phyloP scores from a whole-genome alignment of 30 jellyfish, hydroid and myxozoan genomes.

The Aurelia aurita complex sp. Pacific region DNA sequence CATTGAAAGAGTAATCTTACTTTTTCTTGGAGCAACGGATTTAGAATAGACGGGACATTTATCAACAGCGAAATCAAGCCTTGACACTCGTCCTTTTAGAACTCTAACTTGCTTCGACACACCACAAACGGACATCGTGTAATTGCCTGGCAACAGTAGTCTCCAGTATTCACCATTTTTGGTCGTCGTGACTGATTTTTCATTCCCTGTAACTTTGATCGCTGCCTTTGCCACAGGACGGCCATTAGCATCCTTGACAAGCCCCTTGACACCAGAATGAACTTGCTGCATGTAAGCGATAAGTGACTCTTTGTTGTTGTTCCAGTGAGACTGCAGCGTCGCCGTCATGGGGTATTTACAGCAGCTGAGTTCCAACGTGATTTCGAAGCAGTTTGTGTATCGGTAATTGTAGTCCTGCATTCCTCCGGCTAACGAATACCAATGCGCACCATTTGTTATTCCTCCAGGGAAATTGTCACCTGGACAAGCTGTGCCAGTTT shows the following conservation, averaged over 20 bases:
- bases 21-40: too few relatives aligned
- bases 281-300: conserved; percentile 74
- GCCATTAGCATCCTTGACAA: conserved; percentile 29
- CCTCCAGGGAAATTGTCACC: conserved; percentile 85
- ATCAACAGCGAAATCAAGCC: conserved; percentile 42
- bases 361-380: conserved; percentile 92
- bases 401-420: conserved; percentile 99
- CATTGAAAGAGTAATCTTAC: too few relatives aligned
- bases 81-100: conserved; percentile 45
- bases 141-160: conserved; percentile 83
- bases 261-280: conserved; percentile 94
- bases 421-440: conserved; percentile 94
- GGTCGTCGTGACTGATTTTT: conserved; percentile 57
- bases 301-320: conserved; percentile 69
- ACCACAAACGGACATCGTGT: conserved; percentile 40
- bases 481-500: conserved; percentile 72
- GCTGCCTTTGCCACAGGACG: conserved; percentile 62
- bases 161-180: conserved; percentile 94
- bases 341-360: conserved; percentile 61
- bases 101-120: conserved; percentile 5
- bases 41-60: background rate
- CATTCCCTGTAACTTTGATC: conserved; percentile 54
- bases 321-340: conserved; percentile 59
- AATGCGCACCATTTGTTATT: conserved; percentile 94
- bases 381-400: conserved; percentile 89